Evolutionary conservation across 2,888 invertebrate genomes (phyloP), one percentile per base, ranked within the genome.

Genomic region (Bombyx huttoni): DNA sequence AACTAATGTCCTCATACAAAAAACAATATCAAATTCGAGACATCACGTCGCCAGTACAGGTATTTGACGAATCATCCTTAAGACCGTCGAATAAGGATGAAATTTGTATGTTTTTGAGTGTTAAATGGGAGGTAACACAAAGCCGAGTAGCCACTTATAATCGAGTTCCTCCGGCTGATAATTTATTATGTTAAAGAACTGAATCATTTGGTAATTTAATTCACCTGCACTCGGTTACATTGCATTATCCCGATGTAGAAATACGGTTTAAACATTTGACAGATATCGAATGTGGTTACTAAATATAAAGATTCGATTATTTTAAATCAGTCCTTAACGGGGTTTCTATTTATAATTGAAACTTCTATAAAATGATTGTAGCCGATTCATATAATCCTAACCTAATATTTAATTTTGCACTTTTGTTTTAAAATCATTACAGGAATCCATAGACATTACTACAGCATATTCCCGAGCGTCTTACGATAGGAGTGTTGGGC

Each of bases 101-200:
- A 57, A 70, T 73, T 75, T 33, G 67, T 55, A 63, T 65, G 63
- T 59, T 60, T 60, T 60, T 51, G 54, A 61, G 52, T 66, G 59
- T 62, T 62, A 59, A 63, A 58, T 61, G 67, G 63, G 70, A 73
- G 75, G 73, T 74, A 66, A 65, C 65, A 80, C 82, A 83, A 82
- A 85, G 83, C 78, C 81, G 77, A 65, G 87, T 82, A 87, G 85
- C 83, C 78, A 73, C 74, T 74, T 79, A 80, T 85, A 83, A 87
- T 84, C 81, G 82, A 86, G 81, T 80, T 79, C 80, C 81, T 76
- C 78, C 73, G 76, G 78, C 81, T 80, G 83, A 85, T 83, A 85
- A 82, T 81, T 87, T 86, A 87, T 88, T 24, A 24, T 24, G 24
- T 24, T 87, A 88, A 84, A 82, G 84, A 76, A 80, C 75, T 83